Evolutionary conservation across 2,797 vertebrate species (phyloP).

Genomic region (Zalophus californianus): DNA sequence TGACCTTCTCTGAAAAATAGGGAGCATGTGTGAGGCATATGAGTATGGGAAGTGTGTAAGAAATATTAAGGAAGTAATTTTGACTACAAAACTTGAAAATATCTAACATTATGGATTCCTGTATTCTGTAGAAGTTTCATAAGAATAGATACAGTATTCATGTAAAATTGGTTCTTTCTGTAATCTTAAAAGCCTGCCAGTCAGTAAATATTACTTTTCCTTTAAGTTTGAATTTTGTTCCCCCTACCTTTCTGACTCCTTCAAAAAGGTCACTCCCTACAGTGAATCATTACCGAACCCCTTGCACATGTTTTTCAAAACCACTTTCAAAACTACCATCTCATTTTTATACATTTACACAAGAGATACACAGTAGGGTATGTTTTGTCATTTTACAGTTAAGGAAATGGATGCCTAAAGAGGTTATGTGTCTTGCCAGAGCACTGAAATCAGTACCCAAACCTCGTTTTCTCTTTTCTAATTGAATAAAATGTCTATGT

Average conservation of each 20-base stretch:
- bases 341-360: conserved; percentile 41
- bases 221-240: conserved; percentile 31
- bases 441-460: background rate
- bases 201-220: background rate
- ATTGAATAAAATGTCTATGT: conserved; percentile 12
- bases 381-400: conserved; percentile 38
- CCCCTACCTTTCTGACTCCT: background rate
- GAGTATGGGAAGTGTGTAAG: background rate
- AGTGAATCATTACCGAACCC: background rate
- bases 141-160: background rate
- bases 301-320: background rate
- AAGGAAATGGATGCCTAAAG: conserved; percentile 24
- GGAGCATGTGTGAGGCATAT: conserved; percentile 17
- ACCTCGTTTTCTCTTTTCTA: conserved; percentile 40
- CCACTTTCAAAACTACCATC: conserved; percentile 15
- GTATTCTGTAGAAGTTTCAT: background rate
- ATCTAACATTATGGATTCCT: background rate
- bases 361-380: background rate
- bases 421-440: background rate
- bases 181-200: background rate
- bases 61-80: conserved; percentile 18
- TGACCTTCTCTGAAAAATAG: background rate
- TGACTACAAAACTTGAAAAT: background rate
- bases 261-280: background rate
- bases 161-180: background rate